Conservation (phyloP, 2,888 invertebrate genomes). For the Pseudolycoriella hygida region DNA sequence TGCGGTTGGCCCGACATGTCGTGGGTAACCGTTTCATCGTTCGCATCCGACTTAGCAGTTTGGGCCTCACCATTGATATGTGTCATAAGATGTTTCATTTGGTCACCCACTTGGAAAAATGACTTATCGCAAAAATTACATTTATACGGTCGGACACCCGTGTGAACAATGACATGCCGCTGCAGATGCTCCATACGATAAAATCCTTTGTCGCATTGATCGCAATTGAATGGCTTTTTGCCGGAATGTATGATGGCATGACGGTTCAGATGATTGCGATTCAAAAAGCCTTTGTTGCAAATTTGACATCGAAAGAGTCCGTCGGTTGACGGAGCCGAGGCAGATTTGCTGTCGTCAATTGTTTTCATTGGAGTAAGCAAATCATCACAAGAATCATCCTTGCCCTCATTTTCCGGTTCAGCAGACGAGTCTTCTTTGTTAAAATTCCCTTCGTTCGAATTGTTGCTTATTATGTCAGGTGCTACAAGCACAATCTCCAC, state of each 20-base stretch:
- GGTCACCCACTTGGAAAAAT: neutral
- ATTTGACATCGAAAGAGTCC: neutral
- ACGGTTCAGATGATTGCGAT: neutral
- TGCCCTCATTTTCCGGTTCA: neutral
- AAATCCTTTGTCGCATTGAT: neutral
- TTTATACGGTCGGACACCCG: neutral
- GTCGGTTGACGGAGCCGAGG: neutral
- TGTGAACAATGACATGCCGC: neutral
- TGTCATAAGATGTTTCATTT: neutral
- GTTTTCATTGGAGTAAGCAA: neutral
- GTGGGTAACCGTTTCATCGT: neutral
- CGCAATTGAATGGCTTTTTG: neutral
- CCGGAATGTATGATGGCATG: neutral
- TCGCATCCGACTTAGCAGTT: neutral
- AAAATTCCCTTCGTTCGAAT: neutral
- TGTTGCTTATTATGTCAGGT: neutral
- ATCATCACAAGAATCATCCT: neutral
- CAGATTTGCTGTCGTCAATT: neutral
- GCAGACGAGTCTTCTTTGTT: neutral
- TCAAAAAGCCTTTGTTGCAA: neutral
- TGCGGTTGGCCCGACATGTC: neutral
- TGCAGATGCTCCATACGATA: neutral
- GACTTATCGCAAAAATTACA: neutral
- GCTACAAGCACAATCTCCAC: neutral
- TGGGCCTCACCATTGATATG: neutral